These are phyloP conservation scores for Ptychoptera contaminata DNA, from an alignment of 2,888 invertebrate genomes.

Conservation along the genomic window DNA sequence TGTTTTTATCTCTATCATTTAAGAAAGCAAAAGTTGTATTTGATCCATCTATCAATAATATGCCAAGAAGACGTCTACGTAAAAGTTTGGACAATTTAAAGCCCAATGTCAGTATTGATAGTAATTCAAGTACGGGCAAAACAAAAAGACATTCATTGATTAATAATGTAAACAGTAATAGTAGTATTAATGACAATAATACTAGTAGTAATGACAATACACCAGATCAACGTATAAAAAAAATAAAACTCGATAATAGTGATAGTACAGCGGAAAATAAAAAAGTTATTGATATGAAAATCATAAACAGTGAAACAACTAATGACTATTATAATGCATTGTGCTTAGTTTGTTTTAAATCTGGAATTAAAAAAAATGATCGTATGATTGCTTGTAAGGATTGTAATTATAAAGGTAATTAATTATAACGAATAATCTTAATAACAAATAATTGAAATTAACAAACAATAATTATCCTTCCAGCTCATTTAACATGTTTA, in stretches of 20 bases:
- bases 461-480: slow-evolving; percentile 13
- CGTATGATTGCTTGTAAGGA: slow-evolving; percentile 8
- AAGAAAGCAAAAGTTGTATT: slow-evolving; percentile 72
- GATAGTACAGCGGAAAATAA: background rate
- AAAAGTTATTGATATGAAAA: background rate
- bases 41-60: slow-evolving; percentile 69
- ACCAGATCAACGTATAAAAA: background rate
- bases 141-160: background rate
- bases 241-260: background rate
- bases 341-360: slow-evolving; percentile 10
- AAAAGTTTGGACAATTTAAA: slow-evolving; percentile 9
- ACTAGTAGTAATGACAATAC: background rate
- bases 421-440: background rate
- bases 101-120: background rate
- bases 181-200: background rate
- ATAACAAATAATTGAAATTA: background rate
- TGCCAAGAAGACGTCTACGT: slow-evolving; percentile 34
- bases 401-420: slow-evolving; percentile 7
- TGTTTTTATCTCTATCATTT: background rate
- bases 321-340: slow-evolving; percentile 4
- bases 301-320: background rate
- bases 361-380: slow-evolving; percentile 4
- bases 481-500: slow-evolving; percentile 52
- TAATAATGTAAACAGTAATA: background rate
- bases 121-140: background rate